Evolutionary conservation across 2,797 vertebrate genomes (phyloP).

Genomic region (Tenualosa ilisha): DNA sequence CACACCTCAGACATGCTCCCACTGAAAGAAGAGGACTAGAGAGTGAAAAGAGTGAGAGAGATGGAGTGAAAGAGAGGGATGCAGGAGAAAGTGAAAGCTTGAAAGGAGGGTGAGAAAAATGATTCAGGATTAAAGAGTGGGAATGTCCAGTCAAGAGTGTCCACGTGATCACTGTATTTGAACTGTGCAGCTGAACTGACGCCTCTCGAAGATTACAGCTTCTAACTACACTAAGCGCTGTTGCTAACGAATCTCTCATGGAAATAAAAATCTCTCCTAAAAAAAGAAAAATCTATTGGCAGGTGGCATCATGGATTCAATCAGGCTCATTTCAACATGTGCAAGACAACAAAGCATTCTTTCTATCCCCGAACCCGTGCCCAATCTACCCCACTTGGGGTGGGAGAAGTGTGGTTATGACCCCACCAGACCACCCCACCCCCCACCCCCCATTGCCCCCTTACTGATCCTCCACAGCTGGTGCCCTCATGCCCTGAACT

Average conservation of each 20-base stretch:
- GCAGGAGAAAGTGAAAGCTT: constrained; percentile 61
- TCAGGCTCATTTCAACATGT: constrained; percentile 55
- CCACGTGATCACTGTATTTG: not conserved
- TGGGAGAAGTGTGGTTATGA: constrained; percentile 49
- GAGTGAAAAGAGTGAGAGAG: constrained; percentile 21
- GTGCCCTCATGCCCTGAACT: constrained; percentile 55
- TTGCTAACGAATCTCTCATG: not conserved
- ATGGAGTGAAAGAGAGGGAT: constrained; percentile 31
- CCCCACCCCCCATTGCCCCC: constrained; percentile 49
- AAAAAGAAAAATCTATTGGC: constrained; percentile 31
- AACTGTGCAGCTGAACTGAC: not conserved
- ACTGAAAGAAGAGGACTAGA: constrained; percentile 50
- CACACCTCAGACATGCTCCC: constrained; percentile 74
- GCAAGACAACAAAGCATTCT: constrained; percentile 50
- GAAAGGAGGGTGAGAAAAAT: constrained; percentile 50
- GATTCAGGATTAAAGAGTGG: constrained; percentile 38
- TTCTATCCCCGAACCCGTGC: constrained; percentile 44
- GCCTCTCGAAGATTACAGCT: not conserved
- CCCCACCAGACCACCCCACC: constrained; percentile 39
- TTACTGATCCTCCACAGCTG: constrained; percentile 56
- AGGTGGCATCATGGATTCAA: constrained; percentile 41
- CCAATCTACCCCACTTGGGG: constrained; percentile 45
- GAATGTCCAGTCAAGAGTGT: not conserved
- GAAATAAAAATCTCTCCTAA: not conserved
- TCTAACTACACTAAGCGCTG: not conserved